A percentile compares a stretch with the other conserved stretches of the same genome.
Evolutionary conservation across 2,888 invertebrate species (phyloP).

Genomic region (Synergus laeviventris): DNA sequence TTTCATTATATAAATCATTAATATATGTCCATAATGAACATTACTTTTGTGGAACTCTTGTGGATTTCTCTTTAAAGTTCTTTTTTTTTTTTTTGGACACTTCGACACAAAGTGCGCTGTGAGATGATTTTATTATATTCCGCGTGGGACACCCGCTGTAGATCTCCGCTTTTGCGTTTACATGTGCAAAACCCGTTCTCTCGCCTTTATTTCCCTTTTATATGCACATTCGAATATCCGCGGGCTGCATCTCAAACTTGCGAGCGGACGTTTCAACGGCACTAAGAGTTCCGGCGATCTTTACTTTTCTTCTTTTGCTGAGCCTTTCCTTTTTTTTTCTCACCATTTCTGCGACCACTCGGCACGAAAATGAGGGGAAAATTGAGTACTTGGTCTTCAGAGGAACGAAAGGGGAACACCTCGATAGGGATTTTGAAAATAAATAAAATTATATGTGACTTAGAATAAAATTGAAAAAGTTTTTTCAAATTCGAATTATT

Average conservation of each 20-base stretch:
- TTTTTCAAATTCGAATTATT: not conserved
- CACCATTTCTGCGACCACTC: conserved; percentile 48
- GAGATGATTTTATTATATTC: conserved; percentile 24
- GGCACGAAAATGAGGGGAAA: conserved; percentile 52
- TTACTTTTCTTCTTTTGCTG: conserved; percentile 48
- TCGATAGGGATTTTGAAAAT: not conserved
- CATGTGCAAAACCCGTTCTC: conserved; percentile 51
- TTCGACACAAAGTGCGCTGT: not conserved
- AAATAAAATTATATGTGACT: not conserved
- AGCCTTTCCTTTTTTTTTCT: conserved; percentile 42
- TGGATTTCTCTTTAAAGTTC: not conserved
- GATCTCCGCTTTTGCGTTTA: conserved; percentile 45
- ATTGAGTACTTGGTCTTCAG: conserved; percentile 40
- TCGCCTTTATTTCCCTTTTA: conserved; percentile 61
- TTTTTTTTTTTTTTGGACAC: not conserved
- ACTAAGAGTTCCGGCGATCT: conserved; percentile 58
- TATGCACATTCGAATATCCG: conserved; percentile 64
- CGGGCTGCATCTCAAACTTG: conserved; percentile 63
- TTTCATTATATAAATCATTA: too few species aligned
- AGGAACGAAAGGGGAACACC: not conserved
- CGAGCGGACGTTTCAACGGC: conserved; percentile 48
- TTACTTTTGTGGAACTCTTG: not conserved
- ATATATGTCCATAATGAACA: too few species aligned
- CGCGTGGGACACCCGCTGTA: conserved; percentile 53
- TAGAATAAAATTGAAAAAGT: not conserved